Base-by-base conservation (phyloP, 2,888 invertebrate genomes). In the Cephus runcator region DNA sequence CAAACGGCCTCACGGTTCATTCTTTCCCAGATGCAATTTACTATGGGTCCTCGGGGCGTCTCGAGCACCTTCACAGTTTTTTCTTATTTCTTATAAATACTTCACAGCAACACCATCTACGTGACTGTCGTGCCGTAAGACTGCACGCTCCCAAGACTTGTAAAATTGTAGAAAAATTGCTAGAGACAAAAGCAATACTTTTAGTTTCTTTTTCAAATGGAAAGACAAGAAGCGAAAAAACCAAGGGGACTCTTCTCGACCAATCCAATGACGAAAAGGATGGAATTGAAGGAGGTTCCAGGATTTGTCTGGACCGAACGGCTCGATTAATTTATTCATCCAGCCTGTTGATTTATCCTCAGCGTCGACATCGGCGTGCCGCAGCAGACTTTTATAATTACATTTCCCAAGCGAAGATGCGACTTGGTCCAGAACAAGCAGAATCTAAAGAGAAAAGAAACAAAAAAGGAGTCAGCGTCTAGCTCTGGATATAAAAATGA, bases 341-440 rank as follows among this genome's bases (percentile, higher is more conserved):
- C 77, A 31, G 56, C 69, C 73, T 75, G 81, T 81, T 82, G 80
- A 84, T 84, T 82, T 83, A 84, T 84, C 81, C 40, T 82, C 77
- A 40, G 71, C 73, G 69, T 79, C 77, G 69, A 34, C 76, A 79
- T 84, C 69, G 78, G 81, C 79, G 76, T 81, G 75, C 79, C 79
- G 82, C 81, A 75, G 75, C 79, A 85, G 85, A 85, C 82, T 85
- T 86, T 85, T 85, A 23, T 56, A 85, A 85, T 85, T 86, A 86
- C 82, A 84, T 86, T 85, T 81, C 74, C 77, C 76, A 79, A 75
- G 31, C 77, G 76, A 74, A 78, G 76, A 82, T 81, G 82, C 82
- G 82, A 79, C 79, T 79, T 79, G 78, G 77, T 73, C 82, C 82
- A 82, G 84, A 85, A 84, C 81, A 85, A 82, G 83, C 83, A 85